Conservation (phyloP, 1,140 invertebrate genomes). For the Papilio polytes region DNA sequence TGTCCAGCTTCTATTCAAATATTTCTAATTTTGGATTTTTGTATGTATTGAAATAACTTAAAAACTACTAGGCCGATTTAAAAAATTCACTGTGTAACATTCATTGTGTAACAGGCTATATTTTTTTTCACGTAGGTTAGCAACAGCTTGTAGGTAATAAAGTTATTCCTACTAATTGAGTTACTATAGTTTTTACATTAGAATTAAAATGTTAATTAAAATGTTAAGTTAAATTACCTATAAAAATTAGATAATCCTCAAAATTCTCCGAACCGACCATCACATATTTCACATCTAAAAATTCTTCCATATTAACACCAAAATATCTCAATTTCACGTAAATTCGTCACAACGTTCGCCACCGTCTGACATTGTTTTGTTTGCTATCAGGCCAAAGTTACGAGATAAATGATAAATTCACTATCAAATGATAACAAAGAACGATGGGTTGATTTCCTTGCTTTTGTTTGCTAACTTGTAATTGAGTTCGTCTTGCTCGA, state of each 20-base stretch:
- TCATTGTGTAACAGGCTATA: too few relatives aligned
- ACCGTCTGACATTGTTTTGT: slow-evolving; percentile 20
- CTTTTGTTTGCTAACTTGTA: slow-evolving; percentile 5
- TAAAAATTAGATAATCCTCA: slow-evolving; percentile 66
- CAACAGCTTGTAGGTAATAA: too few relatives aligned
- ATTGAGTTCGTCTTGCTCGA: not conserved
- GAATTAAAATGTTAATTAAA: too few relatives aligned
- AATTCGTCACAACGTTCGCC: not conserved
- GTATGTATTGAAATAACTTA: too few relatives aligned
- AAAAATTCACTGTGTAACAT: too few relatives aligned
- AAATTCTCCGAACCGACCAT: slow-evolving; percentile 61
- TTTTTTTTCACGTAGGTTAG: too few relatives aligned
- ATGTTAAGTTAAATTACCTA: slow-evolving; percentile 48
- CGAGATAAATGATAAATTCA: slow-evolving; percentile 34
- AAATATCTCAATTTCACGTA: slow-evolving; percentile 14
- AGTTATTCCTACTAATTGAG: not conserved
- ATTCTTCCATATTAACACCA: slow-evolving; percentile 57
- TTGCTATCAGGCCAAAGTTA: slow-evolving; percentile 27
- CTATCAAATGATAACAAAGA: slow-evolving; percentile 16
- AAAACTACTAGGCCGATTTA: too few relatives aligned
- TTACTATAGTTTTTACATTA: not conserved
- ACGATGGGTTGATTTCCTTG: slow-evolving; percentile 24
- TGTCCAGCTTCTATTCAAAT: too few relatives aligned
- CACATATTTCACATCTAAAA: slow-evolving; percentile 62
- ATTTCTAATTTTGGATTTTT: too few relatives aligned